Evolutionary conservation across 2,113 vertebrate species (phyloP).

Genomic region (Dasyprocta punctata): DNA sequence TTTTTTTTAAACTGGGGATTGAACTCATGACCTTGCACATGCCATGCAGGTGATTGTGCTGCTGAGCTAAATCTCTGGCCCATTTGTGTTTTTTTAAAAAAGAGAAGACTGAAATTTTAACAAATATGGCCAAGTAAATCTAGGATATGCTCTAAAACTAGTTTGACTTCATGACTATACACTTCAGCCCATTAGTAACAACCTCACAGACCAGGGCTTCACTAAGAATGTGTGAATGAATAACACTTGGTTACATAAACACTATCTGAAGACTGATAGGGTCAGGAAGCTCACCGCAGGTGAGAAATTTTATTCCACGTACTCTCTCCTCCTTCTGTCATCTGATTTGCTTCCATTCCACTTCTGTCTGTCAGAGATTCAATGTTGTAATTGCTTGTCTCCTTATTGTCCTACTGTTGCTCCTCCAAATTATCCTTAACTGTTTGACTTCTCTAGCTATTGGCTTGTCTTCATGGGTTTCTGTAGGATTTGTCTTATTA

Average conservation of each 20-base stretch:
- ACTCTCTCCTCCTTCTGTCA: background rate
- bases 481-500: background rate
- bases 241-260: background rate
- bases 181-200: background rate
- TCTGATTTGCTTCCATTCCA: background rate
- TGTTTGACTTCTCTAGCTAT: background rate
- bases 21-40: too few species aligned
- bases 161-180: background rate
- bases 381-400: background rate
- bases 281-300: background rate
- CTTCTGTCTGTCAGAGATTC: background rate
- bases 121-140: background rate
- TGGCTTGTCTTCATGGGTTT: background rate
- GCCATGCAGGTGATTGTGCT: too few species aligned
- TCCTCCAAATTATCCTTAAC: background rate
- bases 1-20: too few species aligned
- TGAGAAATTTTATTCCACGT: background rate
- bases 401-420: background rate
- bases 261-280: background rate
- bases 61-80: too few species aligned
- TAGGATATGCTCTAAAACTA: background rate
- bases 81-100: background rate
- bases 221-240: background rate
- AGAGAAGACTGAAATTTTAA: background rate
- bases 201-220: background rate